phyloP scores from a whole-genome alignment of 2,797 vertebrate genomes.

The Hafferia zeledoni region DNA sequence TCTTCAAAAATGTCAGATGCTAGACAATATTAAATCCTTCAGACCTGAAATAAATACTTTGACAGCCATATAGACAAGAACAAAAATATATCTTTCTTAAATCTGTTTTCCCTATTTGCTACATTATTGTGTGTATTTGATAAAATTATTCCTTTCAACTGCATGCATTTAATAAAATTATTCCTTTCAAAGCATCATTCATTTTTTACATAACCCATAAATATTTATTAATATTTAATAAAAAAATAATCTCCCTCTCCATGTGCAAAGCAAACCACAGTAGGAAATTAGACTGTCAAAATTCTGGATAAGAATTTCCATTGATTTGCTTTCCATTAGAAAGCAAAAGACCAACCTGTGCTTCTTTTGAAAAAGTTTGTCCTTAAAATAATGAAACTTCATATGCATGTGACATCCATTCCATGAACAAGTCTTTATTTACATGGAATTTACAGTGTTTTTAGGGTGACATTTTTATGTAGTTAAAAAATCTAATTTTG shows the following conservation, averaged over 20 bases:
- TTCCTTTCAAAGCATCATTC: background rate
- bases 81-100: background rate
- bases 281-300: background rate
- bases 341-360: background rate
- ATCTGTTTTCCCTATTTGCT: background rate
- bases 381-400: background rate
- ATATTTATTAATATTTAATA: background rate
- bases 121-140: background rate
- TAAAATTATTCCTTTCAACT: no score
- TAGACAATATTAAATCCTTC: background rate
- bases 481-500: background rate
- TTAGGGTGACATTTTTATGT: background rate
- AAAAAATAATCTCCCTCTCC: background rate
- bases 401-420: background rate
- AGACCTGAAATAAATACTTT: background rate
- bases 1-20: background rate
- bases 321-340: background rate
- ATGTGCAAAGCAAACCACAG: background rate
- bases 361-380: background rate
- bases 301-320: background rate
- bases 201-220: background rate
- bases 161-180: background rate
- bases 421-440: background rate
- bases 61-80: background rate
- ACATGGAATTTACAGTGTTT: background rate